Conservation (phyloP, 2,888 invertebrate genomes). For the Unio delphinus region DNA sequence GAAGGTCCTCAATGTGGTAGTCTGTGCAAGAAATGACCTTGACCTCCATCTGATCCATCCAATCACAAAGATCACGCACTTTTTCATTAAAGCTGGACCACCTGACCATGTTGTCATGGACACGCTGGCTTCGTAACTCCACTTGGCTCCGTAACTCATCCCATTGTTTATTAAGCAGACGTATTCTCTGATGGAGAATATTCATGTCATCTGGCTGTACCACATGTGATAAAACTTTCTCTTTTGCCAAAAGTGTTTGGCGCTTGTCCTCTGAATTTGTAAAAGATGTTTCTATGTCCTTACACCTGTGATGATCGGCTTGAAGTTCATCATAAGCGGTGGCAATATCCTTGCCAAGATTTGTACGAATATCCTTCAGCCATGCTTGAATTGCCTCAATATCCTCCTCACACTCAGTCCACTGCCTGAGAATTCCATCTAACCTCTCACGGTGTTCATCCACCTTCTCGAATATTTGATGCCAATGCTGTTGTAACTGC, state of each 20-base stretch:
- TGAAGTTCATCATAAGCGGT: conserved; percentile 62
- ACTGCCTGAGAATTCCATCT: conserved; percentile 54
- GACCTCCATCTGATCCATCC: conserved; percentile 61
- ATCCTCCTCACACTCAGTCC: conserved; percentile 65
- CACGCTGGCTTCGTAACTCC: conserved; percentile 45
- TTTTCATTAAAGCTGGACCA: conserved; percentile 59
- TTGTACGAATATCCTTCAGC: conserved; percentile 59
- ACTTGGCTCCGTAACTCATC: conserved; percentile 64
- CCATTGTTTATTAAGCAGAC: conserved; percentile 69
- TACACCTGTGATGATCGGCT: conserved; percentile 59
- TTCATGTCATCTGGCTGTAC: conserved; percentile 65
- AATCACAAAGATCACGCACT: conserved; percentile 54
- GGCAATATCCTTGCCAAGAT: conserved; percentile 54
- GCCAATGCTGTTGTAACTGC: conserved; percentile 52
- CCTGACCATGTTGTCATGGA: conserved; percentile 55
- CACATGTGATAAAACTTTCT: conserved; percentile 48
- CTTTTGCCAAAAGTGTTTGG: conserved; percentile 50
- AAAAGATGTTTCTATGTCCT: conserved; percentile 63
- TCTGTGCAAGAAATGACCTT: conserved; percentile 57
- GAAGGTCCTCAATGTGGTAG: conserved; percentile 66
- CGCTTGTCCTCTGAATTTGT: conserved; percentile 52
- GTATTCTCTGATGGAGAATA: conserved; percentile 64
- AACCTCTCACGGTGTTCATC: conserved; percentile 52
- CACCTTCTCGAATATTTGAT: conserved; percentile 46
- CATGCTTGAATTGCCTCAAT: conserved; percentile 64